A percentile compares a stretch with the other conserved stretches of the same genome.
Conservation (phyloP, 2,113 vertebrate species). For the Passer montanus region DNA sequence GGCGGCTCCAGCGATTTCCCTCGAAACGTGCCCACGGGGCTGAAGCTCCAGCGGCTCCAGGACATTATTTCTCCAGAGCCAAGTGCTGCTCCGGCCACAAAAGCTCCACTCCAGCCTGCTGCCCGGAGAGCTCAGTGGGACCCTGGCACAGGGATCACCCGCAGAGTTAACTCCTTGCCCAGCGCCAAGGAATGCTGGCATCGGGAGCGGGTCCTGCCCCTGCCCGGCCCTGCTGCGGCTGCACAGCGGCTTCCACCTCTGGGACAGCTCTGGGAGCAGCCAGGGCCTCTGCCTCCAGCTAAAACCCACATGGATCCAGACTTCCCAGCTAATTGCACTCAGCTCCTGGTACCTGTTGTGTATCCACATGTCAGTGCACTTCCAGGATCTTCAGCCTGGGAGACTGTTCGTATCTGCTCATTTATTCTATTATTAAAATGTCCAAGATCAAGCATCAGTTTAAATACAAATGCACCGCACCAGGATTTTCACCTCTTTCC, state of each 20-base stretch:
- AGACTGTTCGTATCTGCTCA: background rate
- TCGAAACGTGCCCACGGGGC: background rate
- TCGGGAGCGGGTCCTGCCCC: background rate
- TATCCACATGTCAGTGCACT: background rate
- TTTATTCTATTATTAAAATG: background rate
- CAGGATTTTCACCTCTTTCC: background rate
- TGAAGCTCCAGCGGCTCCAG: background rate
- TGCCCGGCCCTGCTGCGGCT: accelerated
- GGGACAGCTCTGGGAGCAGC: background rate
- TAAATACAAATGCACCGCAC: background rate
- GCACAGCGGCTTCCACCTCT: background rate
- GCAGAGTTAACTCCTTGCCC: background rate
- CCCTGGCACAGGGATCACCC: background rate
- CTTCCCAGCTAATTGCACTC: background rate
- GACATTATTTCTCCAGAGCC: background rate
- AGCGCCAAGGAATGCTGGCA: accelerated
- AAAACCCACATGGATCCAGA: background rate
- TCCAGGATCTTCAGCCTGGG: background rate
- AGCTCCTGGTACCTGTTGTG: background rate
- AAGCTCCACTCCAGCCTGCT: accelerated
- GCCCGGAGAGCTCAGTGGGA: accelerated
- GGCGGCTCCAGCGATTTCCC: background rate
- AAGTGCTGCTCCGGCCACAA: background rate
- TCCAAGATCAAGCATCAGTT: background rate
- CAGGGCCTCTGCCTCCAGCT: background rate